These are phyloP conservation scores for Trematocara macrostoma DNA, from an alignment of 2,113 vertebrate genomes.

Conservation along the genomic window DNA sequence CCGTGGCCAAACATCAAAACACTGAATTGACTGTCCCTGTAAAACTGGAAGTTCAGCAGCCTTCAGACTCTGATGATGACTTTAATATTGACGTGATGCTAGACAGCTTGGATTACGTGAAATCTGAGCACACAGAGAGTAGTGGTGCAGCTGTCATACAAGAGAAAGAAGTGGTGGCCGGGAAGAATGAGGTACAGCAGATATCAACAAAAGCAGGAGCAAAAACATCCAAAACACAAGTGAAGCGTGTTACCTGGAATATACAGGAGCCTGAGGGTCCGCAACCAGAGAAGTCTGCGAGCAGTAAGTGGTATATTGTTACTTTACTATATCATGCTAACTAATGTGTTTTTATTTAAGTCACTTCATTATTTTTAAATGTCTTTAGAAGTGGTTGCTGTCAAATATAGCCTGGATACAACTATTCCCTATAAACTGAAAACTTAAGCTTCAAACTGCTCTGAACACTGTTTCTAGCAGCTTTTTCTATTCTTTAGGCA, in stretches of 20 bases:
- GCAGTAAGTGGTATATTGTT: constrained; percentile 71
- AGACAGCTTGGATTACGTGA: constrained; percentile 61
- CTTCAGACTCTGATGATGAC: constrained; percentile 62
- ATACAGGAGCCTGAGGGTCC: constrained; percentile 78
- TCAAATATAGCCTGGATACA: background rate
- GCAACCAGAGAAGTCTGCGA: constrained; percentile 65
- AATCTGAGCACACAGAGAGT: constrained; percentile 31
- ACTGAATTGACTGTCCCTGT: background rate
- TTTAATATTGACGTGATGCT: constrained; percentile 68
- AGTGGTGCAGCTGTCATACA: background rate
- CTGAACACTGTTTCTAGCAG: background rate
- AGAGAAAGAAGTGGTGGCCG: constrained; percentile 9
- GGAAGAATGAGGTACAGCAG: constrained; percentile 41
- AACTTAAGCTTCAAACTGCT: background rate
- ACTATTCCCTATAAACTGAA: background rate
- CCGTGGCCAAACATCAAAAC: background rate
- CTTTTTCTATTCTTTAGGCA: background rate
- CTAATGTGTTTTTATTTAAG: background rate
- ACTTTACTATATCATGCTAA: background rate
- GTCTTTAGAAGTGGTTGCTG: background rate
- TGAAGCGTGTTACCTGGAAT: constrained; percentile 97
- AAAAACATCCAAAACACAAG: constrained; percentile 76
- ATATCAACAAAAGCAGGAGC: constrained; percentile 13
- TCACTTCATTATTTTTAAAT: background rate
- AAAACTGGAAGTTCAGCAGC: constrained; percentile 44